Conservation (phyloP, 2,113 vertebrate species). For the Psophia crepitans region DNA sequence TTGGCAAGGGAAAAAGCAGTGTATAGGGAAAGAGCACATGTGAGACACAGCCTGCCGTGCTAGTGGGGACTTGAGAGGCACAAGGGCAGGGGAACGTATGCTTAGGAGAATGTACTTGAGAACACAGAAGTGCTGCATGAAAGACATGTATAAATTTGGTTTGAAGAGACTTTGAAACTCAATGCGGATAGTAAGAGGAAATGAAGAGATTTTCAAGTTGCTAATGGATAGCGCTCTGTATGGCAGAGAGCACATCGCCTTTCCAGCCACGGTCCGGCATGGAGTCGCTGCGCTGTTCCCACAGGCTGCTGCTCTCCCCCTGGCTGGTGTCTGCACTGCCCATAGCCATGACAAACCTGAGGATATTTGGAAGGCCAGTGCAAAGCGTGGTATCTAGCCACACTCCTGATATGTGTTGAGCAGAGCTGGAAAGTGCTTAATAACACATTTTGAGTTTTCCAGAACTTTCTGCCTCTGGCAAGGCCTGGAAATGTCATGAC, state of each 20-base stretch:
- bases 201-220: background rate
- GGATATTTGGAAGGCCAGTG: background rate
- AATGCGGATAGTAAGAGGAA: background rate
- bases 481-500: background rate
- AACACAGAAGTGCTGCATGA: background rate
- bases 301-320: background rate
- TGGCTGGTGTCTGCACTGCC: accelerated
- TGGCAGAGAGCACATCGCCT: background rate
- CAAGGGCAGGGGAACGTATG: background rate
- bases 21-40: accelerated
- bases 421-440: background rate
- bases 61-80: background rate
- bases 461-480: background rate
- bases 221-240: background rate
- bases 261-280: accelerated
- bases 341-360: background rate
- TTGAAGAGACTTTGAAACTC: background rate
- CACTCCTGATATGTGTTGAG: background rate
- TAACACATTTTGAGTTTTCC: background rate
- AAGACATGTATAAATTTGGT: background rate
- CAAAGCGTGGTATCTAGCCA: background rate
- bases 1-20: background rate
- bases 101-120: background rate
- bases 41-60: background rate
- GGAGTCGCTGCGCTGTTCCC: background rate